A percentile compares a stretch with the other conserved stretches of the same genome.
Evolutionary conservation across 2,888 invertebrate genomes (phyloP).

Genomic region (Watsonalla binaria): DNA sequence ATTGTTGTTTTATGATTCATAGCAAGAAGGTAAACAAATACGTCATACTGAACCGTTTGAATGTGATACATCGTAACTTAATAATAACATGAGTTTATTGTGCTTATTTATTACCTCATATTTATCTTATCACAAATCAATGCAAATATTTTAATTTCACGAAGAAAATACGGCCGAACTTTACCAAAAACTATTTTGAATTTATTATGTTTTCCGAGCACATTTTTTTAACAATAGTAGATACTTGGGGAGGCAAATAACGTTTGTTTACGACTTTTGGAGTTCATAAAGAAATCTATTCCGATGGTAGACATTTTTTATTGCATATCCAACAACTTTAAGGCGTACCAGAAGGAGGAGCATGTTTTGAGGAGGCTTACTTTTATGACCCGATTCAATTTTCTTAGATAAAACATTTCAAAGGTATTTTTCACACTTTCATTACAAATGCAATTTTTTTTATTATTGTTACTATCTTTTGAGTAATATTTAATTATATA

Average conservation of each 20-base stretch:
- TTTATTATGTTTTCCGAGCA: slow-evolving; percentile 1
- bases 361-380: neutral
- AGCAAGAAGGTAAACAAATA: too few relatives aligned
- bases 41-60: too few relatives aligned
- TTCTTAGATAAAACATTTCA: neutral
- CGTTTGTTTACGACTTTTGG: slow-evolving; percentile 31
- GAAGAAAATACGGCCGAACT: neutral
- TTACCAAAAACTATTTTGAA: neutral
- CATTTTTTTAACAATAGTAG: neutral
- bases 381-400: neutral
- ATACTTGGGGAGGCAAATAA: slow-evolving; percentile 24
- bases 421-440: neutral
- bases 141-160: neutral
- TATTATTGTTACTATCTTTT: too few relatives aligned
- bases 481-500: too few relatives aligned
- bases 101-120: too few relatives aligned
- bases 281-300: slow-evolving; percentile 28
- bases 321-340: neutral
- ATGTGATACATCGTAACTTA: too few relatives aligned
- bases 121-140: too few relatives aligned
- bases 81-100: too few relatives aligned
- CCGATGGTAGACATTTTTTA: neutral
- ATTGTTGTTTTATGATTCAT: too few relatives aligned
- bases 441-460: too few relatives aligned
- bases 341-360: neutral